phyloP scores from a whole-genome alignment of 64 coral and sea anemone genomes.

The Montipora sp. region DNA sequence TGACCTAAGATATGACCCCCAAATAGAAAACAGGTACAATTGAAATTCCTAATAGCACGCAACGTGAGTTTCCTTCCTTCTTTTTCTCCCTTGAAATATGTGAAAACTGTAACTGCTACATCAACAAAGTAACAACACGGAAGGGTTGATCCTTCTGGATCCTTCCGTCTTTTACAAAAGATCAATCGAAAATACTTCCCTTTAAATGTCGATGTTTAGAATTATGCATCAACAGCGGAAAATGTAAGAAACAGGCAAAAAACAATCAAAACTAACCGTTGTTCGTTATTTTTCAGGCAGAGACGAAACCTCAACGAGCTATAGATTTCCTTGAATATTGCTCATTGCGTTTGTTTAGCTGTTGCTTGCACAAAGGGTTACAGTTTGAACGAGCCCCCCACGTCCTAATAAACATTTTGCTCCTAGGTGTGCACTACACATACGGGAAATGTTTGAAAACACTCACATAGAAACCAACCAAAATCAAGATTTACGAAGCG shows the following conservation, averaged over 20 bases:
- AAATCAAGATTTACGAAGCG: neutral
- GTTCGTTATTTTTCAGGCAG: neutral
- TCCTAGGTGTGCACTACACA: neutral
- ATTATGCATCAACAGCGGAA: too few species aligned
- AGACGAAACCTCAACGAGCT: neutral
- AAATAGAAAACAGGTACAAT: conserved; percentile 3
- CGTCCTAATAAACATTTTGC: neutral
- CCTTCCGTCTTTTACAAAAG: too few species aligned
- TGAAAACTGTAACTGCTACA: neutral
- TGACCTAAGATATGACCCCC: neutral
- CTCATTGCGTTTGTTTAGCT: neutral
- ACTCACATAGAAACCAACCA: too few species aligned
- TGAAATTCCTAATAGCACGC: neutral
- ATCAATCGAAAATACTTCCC: too few species aligned
- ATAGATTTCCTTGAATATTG: neutral
- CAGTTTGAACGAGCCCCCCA: neutral
- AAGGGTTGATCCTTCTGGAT: too few species aligned
- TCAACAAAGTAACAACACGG: too few species aligned
- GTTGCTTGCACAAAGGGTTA: neutral
- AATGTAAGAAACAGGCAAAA: neutral
- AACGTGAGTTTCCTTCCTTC: neutral
- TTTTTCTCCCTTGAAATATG: neutral
- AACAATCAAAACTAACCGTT: neutral
- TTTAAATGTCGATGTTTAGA: too few species aligned
- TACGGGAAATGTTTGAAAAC: neutral